Percentiles rank a stretch among this genome's conserved stretches.
Evolutionary conservation across 2,888 invertebrate genomes (phyloP).

Genomic region (Halocaridina rubra): DNA sequence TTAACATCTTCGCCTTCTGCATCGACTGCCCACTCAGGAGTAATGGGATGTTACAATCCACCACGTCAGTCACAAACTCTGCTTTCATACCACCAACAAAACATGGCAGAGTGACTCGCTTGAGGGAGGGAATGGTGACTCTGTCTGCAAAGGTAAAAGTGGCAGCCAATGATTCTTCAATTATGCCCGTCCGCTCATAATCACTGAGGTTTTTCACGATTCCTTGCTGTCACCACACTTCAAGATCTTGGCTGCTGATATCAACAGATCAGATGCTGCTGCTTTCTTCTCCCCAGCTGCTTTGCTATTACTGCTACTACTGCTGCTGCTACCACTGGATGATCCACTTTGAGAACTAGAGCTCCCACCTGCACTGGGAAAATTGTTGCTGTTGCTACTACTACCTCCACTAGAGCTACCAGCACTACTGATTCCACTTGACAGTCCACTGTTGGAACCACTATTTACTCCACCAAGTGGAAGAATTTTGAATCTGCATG

Average conservation of each 20-base stretch:
- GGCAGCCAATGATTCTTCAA: no score
- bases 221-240: slow-evolving; percentile 70
- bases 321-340: neutral
- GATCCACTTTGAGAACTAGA: neutral
- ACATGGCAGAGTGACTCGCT: no score
- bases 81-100: no score
- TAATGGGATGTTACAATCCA: no score
- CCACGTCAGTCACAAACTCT: no score
- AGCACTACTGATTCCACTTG: neutral
- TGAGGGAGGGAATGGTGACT: no score
- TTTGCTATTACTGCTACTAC: slow-evolving; percentile 20
- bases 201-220: no score
- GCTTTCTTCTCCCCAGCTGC: slow-evolving; percentile 51
- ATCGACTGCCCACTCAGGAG: no score
- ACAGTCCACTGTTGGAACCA: slow-evolving; percentile 12
- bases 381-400: neutral
- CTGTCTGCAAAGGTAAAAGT: no score
- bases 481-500: slow-evolving; percentile 76
- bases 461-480: slow-evolving; percentile 41
- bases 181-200: no score
- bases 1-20: no score
- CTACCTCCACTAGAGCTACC: neutral
- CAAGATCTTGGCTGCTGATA: slow-evolving; percentile 34
- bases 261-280: slow-evolving; percentile 67
- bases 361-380: slow-evolving; percentile 30